phyloP scores from a whole-genome alignment of 1,140 invertebrate genomes.

The Zaprionus camerounensis region DNA sequence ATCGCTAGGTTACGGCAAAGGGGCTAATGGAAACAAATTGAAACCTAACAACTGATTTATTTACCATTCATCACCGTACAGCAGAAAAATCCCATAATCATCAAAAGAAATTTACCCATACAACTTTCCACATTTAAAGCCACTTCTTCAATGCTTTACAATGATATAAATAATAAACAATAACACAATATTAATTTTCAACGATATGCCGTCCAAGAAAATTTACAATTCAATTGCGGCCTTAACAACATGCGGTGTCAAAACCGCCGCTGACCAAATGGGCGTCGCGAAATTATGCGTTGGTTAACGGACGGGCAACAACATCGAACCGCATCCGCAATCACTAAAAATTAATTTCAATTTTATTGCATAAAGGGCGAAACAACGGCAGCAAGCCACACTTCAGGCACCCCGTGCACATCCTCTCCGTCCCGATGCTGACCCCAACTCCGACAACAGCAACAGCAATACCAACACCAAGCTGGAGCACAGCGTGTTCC shows the following conservation, averaged over 20 bases:
- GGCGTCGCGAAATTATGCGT: constrained; percentile 42
- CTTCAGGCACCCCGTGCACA: background rate
- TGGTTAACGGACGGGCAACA: constrained; percentile 38
- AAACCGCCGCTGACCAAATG: constrained; percentile 50
- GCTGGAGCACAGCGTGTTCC: constrained; percentile 12
- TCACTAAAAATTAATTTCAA: constrained; percentile 83
- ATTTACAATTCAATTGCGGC: constrained; percentile 71
- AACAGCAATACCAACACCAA: background rate
- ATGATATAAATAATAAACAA: constrained; percentile 42
- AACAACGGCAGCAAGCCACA: constrained; percentile 4
- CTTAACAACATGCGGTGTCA: constrained; percentile 58
- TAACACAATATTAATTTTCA: constrained; percentile 16
- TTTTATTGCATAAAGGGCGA: constrained; percentile 68
- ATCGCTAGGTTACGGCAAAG: no score
- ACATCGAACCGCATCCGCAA: constrained; percentile 76
- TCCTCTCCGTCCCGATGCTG: background rate
- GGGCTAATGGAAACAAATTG: no score
- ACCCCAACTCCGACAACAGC: background rate
- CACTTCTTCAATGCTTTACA: background rate
- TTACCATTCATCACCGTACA: no score
- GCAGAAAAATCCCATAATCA: background rate
- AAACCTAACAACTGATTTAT: no score
- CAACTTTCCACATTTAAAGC: background rate
- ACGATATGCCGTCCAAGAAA: constrained; percentile 49
- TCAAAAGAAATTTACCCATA: background rate